A percentile compares a stretch with the other conserved stretches of the same genome.
Evolutionary conservation across 2,797 vertebrate species (phyloP).

Genomic region (Sebastes wilsoni): DNA sequence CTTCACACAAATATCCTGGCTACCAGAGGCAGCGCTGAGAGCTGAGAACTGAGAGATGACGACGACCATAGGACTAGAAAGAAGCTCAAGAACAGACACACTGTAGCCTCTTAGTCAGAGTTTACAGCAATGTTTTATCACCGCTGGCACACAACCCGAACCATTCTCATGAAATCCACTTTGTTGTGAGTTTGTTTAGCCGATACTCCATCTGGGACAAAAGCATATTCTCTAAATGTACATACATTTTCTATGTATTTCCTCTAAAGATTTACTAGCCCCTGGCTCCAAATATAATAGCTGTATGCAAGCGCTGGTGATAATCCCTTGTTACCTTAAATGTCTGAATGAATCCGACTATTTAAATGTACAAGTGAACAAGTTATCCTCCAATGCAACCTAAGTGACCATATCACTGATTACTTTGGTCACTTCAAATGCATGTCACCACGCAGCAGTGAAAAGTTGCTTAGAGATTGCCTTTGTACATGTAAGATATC

Average conservation of each 20-base stretch:
- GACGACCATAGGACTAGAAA: constrained; percentile 59
- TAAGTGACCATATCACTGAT: constrained; percentile 2
- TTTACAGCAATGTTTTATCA: constrained; percentile 65
- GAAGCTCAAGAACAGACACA: constrained; percentile 57
- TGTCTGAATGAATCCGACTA: constrained; percentile 3
- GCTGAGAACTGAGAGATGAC: constrained; percentile 69
- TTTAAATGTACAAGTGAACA: constrained; percentile 13
- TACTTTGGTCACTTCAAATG: neutral
- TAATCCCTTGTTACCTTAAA: constrained; percentile 16
- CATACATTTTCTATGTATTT: constrained; percentile 44
- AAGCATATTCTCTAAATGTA: constrained; percentile 31
- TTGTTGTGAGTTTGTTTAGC: constrained; percentile 68
- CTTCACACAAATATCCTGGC: constrained; percentile 77
- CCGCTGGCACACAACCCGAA: constrained; percentile 46
- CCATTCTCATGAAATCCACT: constrained; percentile 64
- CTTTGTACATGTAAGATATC: neutral
- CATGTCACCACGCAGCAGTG: neutral
- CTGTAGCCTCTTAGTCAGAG: constrained; percentile 57
- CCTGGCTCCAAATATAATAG: constrained; percentile 27
- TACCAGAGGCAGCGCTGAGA: constrained; percentile 76
- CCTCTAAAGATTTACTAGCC: constrained; percentile 33
- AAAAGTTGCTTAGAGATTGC: neutral
- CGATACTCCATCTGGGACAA: constrained; percentile 58
- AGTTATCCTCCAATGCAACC: neutral
- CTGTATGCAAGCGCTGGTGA: neutral